Conservation (phyloP, 2,797 vertebrate species). For the Ispidina picta region DNA sequence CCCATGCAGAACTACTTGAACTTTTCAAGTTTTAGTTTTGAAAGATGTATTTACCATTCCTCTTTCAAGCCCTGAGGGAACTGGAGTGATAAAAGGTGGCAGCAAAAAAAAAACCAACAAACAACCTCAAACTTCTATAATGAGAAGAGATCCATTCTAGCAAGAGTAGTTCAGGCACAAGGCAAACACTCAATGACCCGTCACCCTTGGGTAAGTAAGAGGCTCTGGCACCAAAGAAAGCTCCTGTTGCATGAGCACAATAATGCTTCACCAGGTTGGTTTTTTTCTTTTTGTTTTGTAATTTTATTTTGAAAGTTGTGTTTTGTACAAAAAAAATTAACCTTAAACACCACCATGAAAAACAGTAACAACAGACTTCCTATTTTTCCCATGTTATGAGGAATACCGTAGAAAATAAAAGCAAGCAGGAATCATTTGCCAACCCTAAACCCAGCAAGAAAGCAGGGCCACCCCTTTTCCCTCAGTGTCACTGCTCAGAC, state of each 20-base stretch:
- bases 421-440: conserved; percentile 19
- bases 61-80: not conserved
- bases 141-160: not conserved
- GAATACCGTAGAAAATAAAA: conserved; percentile 45
- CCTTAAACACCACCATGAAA: conserved; percentile 70
- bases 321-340: conserved; percentile 79
- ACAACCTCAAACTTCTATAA: not conserved
- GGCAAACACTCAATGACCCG: not conserved
- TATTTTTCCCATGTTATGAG: conserved; percentile 15
- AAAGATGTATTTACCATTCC: not conserved
- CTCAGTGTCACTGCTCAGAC: not conserved
- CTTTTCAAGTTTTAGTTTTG: not conserved
- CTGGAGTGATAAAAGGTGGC: not conserved
- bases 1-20: not conserved
- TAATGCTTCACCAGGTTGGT: not conserved
- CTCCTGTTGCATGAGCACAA: not conserved
- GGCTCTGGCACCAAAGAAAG: not conserved
- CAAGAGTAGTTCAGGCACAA: not conserved
- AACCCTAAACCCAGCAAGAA: conserved; percentile 10
- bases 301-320: conserved; percentile 72
- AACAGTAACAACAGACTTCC: conserved; percentile 46
- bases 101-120: not conserved
- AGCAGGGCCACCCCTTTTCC: not conserved
- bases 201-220: not conserved
- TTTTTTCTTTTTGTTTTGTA: conserved; percentile 33